Percentiles rank a stretch among this genome's conserved stretches.
phyloP scores from a whole-genome alignment of 2,888 invertebrate species.

The Scaptomyza polygonia region DNA sequence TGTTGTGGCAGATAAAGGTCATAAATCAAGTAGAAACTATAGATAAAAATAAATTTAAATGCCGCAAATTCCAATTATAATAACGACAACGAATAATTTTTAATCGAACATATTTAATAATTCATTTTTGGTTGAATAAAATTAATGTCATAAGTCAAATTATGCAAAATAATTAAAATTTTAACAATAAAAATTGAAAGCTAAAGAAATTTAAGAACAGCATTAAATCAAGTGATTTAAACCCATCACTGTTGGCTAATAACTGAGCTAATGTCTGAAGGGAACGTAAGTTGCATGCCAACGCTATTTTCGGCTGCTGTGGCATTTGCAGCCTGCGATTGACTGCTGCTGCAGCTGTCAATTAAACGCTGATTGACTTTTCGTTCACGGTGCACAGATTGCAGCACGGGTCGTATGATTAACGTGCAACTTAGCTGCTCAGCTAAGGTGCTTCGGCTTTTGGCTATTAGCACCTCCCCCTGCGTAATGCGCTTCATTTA shows the following conservation, averaged over 20 bases:
- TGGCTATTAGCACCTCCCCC: conserved; percentile 51
- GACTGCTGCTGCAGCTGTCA: conserved; percentile 75
- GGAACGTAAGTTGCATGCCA: conserved; percentile 2
- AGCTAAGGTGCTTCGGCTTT: conserved; percentile 25
- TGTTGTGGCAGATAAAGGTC: neutral
- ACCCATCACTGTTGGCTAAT: conserved; percentile 42
- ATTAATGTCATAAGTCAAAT: neutral
- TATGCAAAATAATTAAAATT: neutral
- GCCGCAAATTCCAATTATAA: neutral
- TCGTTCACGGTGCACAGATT: conserved; percentile 44
- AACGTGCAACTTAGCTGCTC: conserved; percentile 42
- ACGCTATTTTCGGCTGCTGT: conserved; percentile 22
- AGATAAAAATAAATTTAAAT: neutral
- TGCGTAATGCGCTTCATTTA: conserved; percentile 67
- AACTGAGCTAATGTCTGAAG: conserved; percentile 2
- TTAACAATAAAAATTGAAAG: neutral
- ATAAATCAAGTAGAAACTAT: neutral
- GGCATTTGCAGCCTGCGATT: conserved; percentile 28
- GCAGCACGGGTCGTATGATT: conserved; percentile 71
- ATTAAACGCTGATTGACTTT: conserved; percentile 77
- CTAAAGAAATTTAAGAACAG: too few relatives aligned
- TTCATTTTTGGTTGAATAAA: neutral
- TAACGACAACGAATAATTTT: neutral
- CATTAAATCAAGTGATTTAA: neutral
- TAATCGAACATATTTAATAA: neutral